Evolutionary conservation across 2,113 vertebrate species (phyloP).

Genomic region (Pyxicephalus adspersus): DNA sequence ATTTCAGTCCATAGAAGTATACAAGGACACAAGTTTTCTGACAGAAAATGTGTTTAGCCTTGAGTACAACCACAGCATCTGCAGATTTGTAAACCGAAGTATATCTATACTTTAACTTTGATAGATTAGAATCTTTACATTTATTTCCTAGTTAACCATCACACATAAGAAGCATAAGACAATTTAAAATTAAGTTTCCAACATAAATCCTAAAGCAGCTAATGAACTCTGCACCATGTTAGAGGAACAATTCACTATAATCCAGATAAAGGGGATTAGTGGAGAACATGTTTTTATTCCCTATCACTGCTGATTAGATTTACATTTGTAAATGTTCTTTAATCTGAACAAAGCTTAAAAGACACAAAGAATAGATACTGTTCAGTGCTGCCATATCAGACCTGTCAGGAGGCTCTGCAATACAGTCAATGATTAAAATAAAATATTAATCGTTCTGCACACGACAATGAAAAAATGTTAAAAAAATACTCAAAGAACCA

Average conservation of each 20-base stretch:
- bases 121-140: no score
- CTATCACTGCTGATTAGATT: slow-evolving; percentile 24
- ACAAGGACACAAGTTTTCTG: no score
- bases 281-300: slow-evolving; percentile 26
- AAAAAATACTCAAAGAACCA: background rate
- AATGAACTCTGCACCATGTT: background rate
- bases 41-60: no score
- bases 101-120: no score
- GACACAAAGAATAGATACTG: background rate
- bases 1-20: no score
- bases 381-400: no score
- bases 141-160: no score
- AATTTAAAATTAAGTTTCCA: no score
- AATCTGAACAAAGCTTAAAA: slow-evolving; percentile 16
- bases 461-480: background rate
- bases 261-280: slow-evolving; percentile 25
- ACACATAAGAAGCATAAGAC: no score
- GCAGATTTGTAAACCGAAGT: no score
- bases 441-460: background rate
- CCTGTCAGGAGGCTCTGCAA: no score
- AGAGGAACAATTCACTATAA: background rate
- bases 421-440: background rate
- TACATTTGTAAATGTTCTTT: slow-evolving; percentile 4
- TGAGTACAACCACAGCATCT: no score
- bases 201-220: background rate